Percentiles rank a stretch among this genome's conserved stretches.
These are phyloP conservation scores for Chrysomallon squamiferum DNA, from an alignment of 1,140 invertebrate genomes.

Conservation along the genomic window DNA sequence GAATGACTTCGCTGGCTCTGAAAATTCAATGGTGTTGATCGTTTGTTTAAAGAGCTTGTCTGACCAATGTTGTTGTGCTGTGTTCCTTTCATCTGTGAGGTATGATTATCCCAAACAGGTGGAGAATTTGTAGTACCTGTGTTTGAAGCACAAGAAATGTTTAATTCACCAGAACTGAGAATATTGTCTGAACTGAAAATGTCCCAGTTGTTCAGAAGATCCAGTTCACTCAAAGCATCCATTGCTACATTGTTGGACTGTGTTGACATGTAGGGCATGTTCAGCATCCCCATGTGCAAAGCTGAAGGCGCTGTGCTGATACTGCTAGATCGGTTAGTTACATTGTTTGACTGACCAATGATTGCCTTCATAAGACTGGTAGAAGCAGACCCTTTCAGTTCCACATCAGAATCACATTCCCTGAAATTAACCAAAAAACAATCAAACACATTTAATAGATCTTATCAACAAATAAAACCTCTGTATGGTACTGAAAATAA, in stretches of 20 bases:
- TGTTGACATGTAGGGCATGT: not conserved
- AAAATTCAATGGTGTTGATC: not conserved
- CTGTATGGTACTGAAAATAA: no score
- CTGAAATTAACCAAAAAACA: conserved; percentile 29
- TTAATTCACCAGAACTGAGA: conserved; percentile 9
- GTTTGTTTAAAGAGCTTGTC: not conserved
- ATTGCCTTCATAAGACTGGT: conserved; percentile 63
- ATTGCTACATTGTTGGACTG: not conserved
- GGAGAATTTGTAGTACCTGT: not conserved
- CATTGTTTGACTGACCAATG: conserved; percentile 36
- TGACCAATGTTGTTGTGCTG: not conserved
- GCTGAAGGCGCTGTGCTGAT: not conserved
- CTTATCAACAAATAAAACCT: no score
- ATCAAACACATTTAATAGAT: no score
- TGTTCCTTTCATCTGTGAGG: not conserved
- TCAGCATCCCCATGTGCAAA: not conserved
- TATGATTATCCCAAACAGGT: not conserved
- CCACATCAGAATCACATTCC: conserved; percentile 60
- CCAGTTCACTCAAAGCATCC: not conserved
- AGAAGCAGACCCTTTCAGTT: conserved; percentile 61
- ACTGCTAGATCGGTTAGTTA: conserved; percentile 4
- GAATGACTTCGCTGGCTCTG: conserved; percentile 22
- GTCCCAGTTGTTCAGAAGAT: conserved; percentile 17
- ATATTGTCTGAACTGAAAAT: not conserved
- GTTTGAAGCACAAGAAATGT: conserved; percentile 9